A percentile compares a stretch with the other conserved stretches of the same genome.
These are phyloP conservation scores for Myrmecobius fasciatus DNA, from an alignment of 2,113 vertebrate species.

Conservation along the genomic window DNA sequence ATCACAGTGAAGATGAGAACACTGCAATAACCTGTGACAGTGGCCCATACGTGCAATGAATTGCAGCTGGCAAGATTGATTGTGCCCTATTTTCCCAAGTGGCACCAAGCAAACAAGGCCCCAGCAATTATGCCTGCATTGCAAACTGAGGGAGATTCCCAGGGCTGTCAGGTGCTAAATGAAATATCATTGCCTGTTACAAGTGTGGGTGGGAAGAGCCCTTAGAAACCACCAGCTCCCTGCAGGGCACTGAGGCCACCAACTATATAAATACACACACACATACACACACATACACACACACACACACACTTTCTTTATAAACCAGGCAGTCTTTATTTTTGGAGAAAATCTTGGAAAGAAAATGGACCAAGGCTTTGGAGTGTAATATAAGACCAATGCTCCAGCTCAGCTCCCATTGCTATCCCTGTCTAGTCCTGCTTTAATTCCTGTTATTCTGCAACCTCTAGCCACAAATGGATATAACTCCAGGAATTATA, in stretches of 20 bases:
- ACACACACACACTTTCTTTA: neutral
- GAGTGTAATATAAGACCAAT: neutral
- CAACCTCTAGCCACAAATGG: neutral
- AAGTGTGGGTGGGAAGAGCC: neutral
- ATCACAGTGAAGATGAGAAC: neutral
- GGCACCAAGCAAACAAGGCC: neutral
- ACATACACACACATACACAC: neutral
- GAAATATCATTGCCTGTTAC: neutral
- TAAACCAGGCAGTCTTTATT: neutral
- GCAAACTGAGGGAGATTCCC: constrained; percentile 20
- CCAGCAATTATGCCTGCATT: constrained; percentile 10
- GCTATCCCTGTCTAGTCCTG: neutral
- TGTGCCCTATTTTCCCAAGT: constrained; percentile 3
- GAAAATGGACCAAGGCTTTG: neutral
- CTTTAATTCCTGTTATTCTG: neutral
- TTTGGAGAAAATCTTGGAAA: neutral
- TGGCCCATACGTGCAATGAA: constrained; percentile 31
- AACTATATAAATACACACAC: neutral
- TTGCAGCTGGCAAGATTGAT: constrained; percentile 8
- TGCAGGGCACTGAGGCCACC: neutral
- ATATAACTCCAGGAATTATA: neutral
- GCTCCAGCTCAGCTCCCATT: neutral
- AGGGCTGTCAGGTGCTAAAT: neutral
- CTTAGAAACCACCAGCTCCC: neutral
- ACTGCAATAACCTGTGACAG: neutral